phyloP scores from a whole-genome alignment of 2,113 vertebrate species.

The Cebidichthys violaceus region DNA sequence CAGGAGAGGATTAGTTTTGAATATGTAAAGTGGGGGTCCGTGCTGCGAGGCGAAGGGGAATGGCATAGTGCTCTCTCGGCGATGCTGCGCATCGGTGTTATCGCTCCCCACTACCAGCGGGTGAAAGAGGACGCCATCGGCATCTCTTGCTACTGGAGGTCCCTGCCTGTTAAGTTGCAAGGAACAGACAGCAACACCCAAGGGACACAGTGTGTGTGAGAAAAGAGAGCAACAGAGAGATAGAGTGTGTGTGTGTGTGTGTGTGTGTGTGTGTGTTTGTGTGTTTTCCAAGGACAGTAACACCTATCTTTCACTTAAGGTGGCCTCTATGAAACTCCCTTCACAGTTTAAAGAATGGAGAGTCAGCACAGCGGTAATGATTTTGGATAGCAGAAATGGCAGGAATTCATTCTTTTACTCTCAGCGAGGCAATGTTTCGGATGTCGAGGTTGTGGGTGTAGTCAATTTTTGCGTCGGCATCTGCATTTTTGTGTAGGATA shows the following conservation, averaged over 20 bases:
- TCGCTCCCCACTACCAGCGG: slow-evolving; percentile 60
- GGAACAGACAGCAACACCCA: slow-evolving; percentile 67
- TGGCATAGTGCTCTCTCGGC: slow-evolving; percentile 72
- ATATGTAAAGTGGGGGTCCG: slow-evolving; percentile 91
- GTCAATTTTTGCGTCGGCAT: slow-evolving; percentile 9
- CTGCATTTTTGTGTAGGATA: slow-evolving; percentile 1
- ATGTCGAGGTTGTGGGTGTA: slow-evolving; percentile 16
- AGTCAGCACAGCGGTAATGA: slow-evolving; percentile 14
- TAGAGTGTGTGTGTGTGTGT: slow-evolving; percentile 11
- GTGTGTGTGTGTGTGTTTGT: slow-evolving; percentile 33
- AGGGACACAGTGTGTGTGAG: slow-evolving; percentile 54
- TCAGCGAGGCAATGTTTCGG: background rate
- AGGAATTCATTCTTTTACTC: slow-evolving; percentile 27
- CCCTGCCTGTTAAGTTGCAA: slow-evolving; percentile 61
- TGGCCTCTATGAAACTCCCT: slow-evolving; percentile 46
- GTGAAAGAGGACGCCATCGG: slow-evolving; percentile 78
- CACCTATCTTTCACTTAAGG: slow-evolving; percentile 56
- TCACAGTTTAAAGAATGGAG: slow-evolving; percentile 45
- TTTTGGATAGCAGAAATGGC: slow-evolving; percentile 20
- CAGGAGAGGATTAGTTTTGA: slow-evolving; percentile 90
- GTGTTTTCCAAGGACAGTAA: slow-evolving; percentile 50
- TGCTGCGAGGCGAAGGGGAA: slow-evolving; percentile 76
- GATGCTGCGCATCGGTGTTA: slow-evolving; percentile 45
- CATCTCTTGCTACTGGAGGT: slow-evolving; percentile 80
- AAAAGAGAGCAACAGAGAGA: slow-evolving; percentile 54